phyloP scores from a whole-genome alignment of 2,888 invertebrate species.

The Cylloceria caligata region DNA sequence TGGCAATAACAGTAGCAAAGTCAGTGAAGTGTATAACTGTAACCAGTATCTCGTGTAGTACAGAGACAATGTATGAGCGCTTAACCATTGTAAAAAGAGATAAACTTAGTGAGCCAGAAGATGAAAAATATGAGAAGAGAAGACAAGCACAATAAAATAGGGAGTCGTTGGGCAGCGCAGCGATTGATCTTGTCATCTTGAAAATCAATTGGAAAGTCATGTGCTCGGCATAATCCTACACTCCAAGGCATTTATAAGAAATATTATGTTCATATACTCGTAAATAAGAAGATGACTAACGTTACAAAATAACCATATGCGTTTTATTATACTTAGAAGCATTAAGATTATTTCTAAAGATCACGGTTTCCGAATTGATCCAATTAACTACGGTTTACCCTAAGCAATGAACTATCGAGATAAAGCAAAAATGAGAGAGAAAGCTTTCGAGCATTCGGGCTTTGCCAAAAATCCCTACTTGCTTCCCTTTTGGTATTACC shows the following conservation, averaged over 20 bases:
- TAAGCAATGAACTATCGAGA: conserved; percentile 20
- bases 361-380: too few species aligned
- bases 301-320: too few species aligned
- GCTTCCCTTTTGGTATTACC: conserved; percentile 23
- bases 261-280: too few species aligned
- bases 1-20: conserved; percentile 10
- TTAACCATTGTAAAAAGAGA: conserved; percentile 47
- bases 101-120: conserved; percentile 31
- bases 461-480: conserved; percentile 51
- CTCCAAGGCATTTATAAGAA: too few species aligned
- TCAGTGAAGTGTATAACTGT: conserved; percentile 13
- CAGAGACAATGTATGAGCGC: neutral
- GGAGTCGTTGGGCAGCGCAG: too few species aligned
- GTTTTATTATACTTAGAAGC: too few species aligned
- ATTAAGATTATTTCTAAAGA: too few species aligned
- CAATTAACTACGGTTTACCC: too few species aligned
- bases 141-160: conserved; percentile 6
- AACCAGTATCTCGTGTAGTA: neutral
- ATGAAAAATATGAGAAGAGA: conserved; percentile 48
- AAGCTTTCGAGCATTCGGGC: conserved; percentile 46
- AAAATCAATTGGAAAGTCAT: neutral
- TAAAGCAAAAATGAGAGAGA: conserved; percentile 50
- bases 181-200: neutral
- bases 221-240: neutral
- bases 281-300: too few species aligned